Evolutionary conservation across 2,797 vertebrate genomes (phyloP).

Genomic region (Morus bassanus): DNA sequence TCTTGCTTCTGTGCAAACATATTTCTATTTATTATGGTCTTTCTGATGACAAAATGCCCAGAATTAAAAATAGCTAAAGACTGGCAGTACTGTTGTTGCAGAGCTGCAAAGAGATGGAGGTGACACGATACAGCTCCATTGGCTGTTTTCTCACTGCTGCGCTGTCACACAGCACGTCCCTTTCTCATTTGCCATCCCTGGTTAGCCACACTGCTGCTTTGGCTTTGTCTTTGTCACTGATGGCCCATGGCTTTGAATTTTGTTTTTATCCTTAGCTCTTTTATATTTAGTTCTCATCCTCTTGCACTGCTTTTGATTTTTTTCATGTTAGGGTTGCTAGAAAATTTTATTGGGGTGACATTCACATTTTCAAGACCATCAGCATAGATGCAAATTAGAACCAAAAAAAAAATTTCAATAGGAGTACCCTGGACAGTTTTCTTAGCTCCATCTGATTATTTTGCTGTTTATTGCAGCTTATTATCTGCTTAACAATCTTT

Average conservation of each 20-base stretch:
- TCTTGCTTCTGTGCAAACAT: neutral
- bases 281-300: neutral
- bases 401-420: neutral
- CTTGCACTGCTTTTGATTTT: neutral
- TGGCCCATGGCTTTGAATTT: neutral
- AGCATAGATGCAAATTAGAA: neutral
- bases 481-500: neutral
- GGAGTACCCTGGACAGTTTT: neutral
- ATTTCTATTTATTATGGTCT: neutral
- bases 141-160: neutral
- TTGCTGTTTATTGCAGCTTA: neutral
- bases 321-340: neutral
- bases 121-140: neutral
- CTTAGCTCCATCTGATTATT: neutral
- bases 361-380: neutral
- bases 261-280: neutral
- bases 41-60: neutral
- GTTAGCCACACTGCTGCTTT: neutral
- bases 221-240: conserved; percentile 8
- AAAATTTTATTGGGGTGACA: neutral
- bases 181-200: conserved; percentile 2
- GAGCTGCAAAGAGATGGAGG: neutral
- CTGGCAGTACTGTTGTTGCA: neutral
- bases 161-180: neutral
- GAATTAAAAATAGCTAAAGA: neutral